Evolutionary conservation across 1,140 invertebrate genomes (phyloP).

Genomic region (Drosophila orosa): DNA sequence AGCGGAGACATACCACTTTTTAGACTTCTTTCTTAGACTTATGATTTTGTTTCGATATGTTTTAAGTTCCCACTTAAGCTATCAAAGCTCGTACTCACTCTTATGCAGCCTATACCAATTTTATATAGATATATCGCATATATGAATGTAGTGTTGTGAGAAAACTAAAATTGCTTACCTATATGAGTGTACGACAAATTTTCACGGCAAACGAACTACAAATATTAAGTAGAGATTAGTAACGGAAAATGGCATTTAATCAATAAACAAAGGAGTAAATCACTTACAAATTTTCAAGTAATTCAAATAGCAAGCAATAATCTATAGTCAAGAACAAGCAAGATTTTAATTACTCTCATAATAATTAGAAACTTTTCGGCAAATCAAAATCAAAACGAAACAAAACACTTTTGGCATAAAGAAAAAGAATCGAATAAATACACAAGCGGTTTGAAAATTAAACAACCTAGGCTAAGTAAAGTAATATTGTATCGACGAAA

Average conservation of each 20-base stretch:
- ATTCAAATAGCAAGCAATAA: conserved; percentile 68
- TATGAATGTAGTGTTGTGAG: conserved; percentile 81
- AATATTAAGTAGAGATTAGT: conserved; percentile 78
- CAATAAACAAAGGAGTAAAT: conserved; percentile 48
- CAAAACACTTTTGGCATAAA: conserved; percentile 54
- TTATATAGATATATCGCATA: conserved; percentile 66
- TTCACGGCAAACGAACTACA: conserved; percentile 77
- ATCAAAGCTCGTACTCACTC: conserved; percentile 46
- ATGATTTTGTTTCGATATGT: conserved; percentile 11
- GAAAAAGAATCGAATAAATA: conserved; percentile 29
- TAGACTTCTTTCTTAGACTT: conserved; percentile 16
- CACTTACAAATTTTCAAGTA: conserved; percentile 77
- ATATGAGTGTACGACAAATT: conserved; percentile 74
- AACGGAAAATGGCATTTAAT: conserved; percentile 66
- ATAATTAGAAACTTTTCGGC: conserved; percentile 62
- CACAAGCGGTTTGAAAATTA: conserved; percentile 42
- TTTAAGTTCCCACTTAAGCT: conserved; percentile 19
- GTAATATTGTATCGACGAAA: conserved; percentile 27
- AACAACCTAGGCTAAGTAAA: conserved; percentile 57
- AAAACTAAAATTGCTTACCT: conserved; percentile 47
- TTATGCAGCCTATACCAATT: conserved; percentile 66
- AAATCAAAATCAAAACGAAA: conserved; percentile 78
- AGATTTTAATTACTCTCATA: conserved; percentile 47
- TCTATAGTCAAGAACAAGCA: conserved; percentile 25
- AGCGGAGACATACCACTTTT: not conserved